Evolutionary conservation across 2,888 invertebrate species (phyloP).

Genomic region (Leptinotarsa peninsularis): DNA sequence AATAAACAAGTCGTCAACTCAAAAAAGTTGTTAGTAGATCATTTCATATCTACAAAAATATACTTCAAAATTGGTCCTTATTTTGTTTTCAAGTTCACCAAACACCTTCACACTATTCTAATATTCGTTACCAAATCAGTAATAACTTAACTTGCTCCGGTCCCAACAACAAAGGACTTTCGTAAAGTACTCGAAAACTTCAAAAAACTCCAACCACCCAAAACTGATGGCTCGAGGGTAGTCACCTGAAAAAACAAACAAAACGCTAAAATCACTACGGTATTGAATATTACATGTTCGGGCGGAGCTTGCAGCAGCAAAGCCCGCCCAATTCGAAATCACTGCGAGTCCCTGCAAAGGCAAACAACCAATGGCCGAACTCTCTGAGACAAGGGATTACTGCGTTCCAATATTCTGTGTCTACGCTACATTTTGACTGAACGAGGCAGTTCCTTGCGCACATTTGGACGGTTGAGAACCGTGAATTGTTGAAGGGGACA

Average conservation of each 20-base stretch:
- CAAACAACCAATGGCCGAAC: conserved; percentile 47
- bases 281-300: conserved; percentile 16
- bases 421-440: conserved; percentile 41
- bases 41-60: too few relatives aligned
- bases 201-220: conserved; percentile 4
- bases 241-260: conserved; percentile 30
- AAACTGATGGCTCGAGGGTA: conserved; percentile 19
- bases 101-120: too few relatives aligned
- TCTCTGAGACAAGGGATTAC: conserved; percentile 50
- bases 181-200: neutral
- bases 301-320: conserved; percentile 1
- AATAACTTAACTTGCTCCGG: neutral
- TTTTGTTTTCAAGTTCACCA: too few relatives aligned
- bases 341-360: conserved; percentile 23
- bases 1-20: too few relatives aligned
- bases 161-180: neutral
- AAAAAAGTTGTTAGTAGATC: too few relatives aligned
- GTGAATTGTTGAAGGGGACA: neutral
- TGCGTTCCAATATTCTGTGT: neutral
- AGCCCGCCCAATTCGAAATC: conserved; percentile 12
- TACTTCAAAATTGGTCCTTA: too few relatives aligned
- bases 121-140: too few relatives aligned
- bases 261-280: conserved; percentile 23
- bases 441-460: conserved; percentile 60
- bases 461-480: conserved; percentile 32